Base-by-base conservation (phyloP, 2,888 invertebrate species). In the Mythimna loreyi region DNA sequence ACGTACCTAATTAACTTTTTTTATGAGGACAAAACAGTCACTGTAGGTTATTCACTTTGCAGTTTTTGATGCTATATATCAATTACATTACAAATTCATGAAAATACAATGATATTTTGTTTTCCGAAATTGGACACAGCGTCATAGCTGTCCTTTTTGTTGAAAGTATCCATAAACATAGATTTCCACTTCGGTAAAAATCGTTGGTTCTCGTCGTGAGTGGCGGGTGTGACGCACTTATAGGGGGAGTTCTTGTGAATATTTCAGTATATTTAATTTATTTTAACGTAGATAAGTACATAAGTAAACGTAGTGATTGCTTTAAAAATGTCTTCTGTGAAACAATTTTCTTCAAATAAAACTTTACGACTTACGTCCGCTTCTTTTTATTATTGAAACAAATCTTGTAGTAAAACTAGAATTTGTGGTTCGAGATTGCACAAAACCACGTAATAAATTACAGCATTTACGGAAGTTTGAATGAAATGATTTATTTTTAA, bases 171-270 rank as follows among this genome's bases (percentile, higher is more conserved):
- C 40, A 45, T 40, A 8, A 43, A 30, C 49, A 67, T 28, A 75
- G 19, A 63, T 76, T 74, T 67, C 61, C 19, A 49, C 65, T 73
- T 78, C 79, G 75, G 79, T 47, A 53, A 72, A 58, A 77, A 72
- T 57, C 30, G 23, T 40, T 16, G 28, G 56, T 70, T 75, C 59
- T 78, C 49, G 56, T 28, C 28, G 11, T 28, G 53, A 40, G 19
- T 55, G 45, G 21, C 49, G 72, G 36, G 16, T 47, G 72, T 89
- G 89, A 89, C 88, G 90, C 85, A 89, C 74, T 89, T 90, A 69
- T 58, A 75, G 65, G 59, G 68, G 69, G 67, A 70, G 25, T 72
- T 75, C 55, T 71, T 57, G 63, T 65, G 55, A 68, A 80, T 57
- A 64, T 64, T 70, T 62, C 21, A 66, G 67, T 67, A 63, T 65